Percentiles rank a stretch among this genome's conserved stretches.
Conservation (phyloP, 1,140 invertebrate genomes). For the Drosophila insularis region DNA sequence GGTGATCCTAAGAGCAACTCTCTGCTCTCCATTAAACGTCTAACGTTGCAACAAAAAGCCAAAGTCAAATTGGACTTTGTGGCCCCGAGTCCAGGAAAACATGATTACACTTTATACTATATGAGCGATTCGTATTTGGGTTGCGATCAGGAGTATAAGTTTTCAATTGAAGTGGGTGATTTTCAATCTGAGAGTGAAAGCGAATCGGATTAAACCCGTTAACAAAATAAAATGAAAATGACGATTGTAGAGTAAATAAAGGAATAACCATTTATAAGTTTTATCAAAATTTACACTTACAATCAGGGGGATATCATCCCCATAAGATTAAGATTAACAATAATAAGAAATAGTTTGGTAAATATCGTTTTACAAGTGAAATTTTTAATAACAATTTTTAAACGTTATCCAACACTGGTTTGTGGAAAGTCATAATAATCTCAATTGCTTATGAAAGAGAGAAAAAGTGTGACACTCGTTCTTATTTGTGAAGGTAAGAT, state of each 20-base stretch:
- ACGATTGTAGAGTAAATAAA: conserved; percentile 24
- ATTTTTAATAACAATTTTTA: too few relatives aligned
- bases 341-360: too few relatives aligned
- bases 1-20: conserved; percentile 97
- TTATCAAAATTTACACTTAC: neutral
- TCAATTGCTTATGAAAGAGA: too few relatives aligned
- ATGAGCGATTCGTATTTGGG: conserved; percentile 99
- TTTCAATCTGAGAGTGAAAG: conserved; percentile 86
- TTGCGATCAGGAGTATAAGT: conserved; percentile 98
- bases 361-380: too few relatives aligned
- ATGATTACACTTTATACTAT: conserved; percentile 97
- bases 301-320: too few relatives aligned
- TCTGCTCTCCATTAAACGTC: conserved; percentile 96
- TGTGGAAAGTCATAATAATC: too few relatives aligned
- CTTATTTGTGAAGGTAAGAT: too few relatives aligned
- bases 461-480: too few relatives aligned
- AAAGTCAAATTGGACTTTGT: conserved; percentile 98
- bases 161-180: conserved; percentile 91
- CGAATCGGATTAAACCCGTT: conserved; percentile 83
- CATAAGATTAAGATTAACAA: too few relatives aligned
- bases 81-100: conserved; percentile 91
- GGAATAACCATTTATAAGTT: conserved; percentile 21
- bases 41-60: conserved; percentile 96
- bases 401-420: too few relatives aligned
- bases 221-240: neutral